phyloP scores from a whole-genome alignment of 2,797 vertebrate species.

The Catamblyrhynchus diadema region DNA sequence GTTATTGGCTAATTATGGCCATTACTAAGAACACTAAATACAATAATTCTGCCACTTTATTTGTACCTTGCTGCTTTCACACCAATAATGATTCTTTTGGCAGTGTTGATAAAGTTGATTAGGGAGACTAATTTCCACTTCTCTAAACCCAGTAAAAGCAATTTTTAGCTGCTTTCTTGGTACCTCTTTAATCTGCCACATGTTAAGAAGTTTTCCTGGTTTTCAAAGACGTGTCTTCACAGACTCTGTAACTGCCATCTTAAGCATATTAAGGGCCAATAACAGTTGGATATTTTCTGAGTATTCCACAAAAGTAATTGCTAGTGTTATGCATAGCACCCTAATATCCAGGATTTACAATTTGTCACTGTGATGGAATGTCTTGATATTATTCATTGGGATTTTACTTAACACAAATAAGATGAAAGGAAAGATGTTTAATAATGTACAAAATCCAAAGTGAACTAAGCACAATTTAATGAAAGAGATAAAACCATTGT shows the following conservation, averaged over 20 bases:
- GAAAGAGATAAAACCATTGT: not conserved
- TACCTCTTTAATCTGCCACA: not conserved
- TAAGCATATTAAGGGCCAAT: not conserved
- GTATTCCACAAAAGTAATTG: not conserved
- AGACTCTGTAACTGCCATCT: not conserved
- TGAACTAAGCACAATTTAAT: not conserved
- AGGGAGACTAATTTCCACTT: not conserved
- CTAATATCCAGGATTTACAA: not conserved
- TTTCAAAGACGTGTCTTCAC: not conserved
- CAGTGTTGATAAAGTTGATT: not conserved
- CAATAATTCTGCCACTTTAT: not conserved
- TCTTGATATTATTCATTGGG: not conserved
- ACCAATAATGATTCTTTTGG: not conserved
- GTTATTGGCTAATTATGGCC: not conserved
- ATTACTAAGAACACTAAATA: not conserved
- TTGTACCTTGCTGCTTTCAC: not conserved
- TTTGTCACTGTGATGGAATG: not conserved
- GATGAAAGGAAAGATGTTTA: not conserved
- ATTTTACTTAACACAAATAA: not conserved
- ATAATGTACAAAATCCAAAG: not conserved
- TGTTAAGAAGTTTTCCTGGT: not conserved
- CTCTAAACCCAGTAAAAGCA: not conserved
- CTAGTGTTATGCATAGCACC: not conserved
- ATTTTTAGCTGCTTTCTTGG: not conserved
- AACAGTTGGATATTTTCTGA: not conserved